Base-by-base conservation (phyloP, 1,140 invertebrate genomes). In the Sesamia nonagrioides region DNA sequence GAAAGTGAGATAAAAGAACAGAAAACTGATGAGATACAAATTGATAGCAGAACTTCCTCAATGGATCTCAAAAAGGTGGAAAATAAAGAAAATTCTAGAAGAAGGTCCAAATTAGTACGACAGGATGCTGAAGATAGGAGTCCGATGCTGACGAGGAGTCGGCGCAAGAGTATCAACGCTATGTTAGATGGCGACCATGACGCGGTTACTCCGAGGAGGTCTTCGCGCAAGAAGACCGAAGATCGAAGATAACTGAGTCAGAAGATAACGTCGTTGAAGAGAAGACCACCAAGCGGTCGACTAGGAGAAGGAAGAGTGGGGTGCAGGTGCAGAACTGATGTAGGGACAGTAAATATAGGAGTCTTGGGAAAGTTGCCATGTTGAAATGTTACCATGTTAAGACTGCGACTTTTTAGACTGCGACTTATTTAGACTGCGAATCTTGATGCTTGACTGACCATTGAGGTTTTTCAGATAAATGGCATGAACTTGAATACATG, bases 131-230 rank as follows among this genome's bases (percentile, higher is more conserved):
- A 86, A 33, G 84, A 87, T 0, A 60, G 77, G 21, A 88, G 84
- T 68, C 87, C 87, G 0, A 83, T 89, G 0, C 81, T 87, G 81
- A 93, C 90, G 0, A 81, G 90, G 52, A 93, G 89, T 54, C 82
- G 86, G 6, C 71, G 89, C 7, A 89, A 89, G 81, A 89, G 85
- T 61, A 33, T 82, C 1, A 77, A 82, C 9, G 82, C 81, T 15
- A 72, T 82, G 35, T 4, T 15, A 8, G 66, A 69, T 27, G 42
- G 33, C 5, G n/a, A 37, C 0, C 8, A 17, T 13, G 50, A 68
- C 42, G 61, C 15, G 2, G 35, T 21, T n/a, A 77, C 74, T 7
- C 74, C 73, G 75, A 82, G 75, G 52, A 72, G 37, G 78, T 79
- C 81, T 2, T 63, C 73, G 4, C 87, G 83, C 18, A 84, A 82